Evolutionary conservation across 2,888 invertebrate species (phyloP).

Genomic region (Nephrotoma flavescens): DNA sequence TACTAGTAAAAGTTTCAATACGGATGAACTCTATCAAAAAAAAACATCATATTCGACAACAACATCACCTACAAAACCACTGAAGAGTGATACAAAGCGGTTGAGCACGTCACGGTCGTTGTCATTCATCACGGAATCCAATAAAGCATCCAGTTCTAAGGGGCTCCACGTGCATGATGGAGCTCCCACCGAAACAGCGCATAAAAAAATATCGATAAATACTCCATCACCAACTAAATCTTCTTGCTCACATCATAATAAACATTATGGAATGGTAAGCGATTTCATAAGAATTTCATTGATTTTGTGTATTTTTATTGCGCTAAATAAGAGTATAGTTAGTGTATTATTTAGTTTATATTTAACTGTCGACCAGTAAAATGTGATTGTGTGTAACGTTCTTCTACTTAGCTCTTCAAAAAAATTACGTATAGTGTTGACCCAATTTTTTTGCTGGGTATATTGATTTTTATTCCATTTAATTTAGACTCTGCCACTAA

Average conservation of each 20-base stretch:
- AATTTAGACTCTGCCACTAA: neutral
- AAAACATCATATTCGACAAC: conserved; percentile 17
- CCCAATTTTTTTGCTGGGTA: neutral
- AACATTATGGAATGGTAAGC: conserved; percentile 10
- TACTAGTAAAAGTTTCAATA: conserved; percentile 34
- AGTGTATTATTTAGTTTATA: neutral
- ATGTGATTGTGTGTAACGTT: neutral
- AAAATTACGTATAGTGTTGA: neutral
- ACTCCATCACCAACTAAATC: conserved; percentile 4
- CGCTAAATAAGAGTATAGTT: neutral
- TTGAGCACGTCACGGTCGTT: neutral
- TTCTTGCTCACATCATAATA: neutral
- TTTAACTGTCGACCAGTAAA: neutral
- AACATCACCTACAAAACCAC: conserved; percentile 13
- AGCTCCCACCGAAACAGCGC: neutral
- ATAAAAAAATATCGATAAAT: neutral
- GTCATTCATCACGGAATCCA: neutral
- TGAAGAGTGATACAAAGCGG: conserved; percentile 5
- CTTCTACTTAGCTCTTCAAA: neutral
- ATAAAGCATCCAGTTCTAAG: neutral
- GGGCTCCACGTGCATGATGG: neutral
- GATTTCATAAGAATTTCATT: neutral
- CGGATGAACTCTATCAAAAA: conserved; percentile 14
- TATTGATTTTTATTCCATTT: neutral
- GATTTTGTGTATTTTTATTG: neutral